Conservation (phyloP, 2,888 invertebrate genomes). For the Brachylomia viminalis region DNA sequence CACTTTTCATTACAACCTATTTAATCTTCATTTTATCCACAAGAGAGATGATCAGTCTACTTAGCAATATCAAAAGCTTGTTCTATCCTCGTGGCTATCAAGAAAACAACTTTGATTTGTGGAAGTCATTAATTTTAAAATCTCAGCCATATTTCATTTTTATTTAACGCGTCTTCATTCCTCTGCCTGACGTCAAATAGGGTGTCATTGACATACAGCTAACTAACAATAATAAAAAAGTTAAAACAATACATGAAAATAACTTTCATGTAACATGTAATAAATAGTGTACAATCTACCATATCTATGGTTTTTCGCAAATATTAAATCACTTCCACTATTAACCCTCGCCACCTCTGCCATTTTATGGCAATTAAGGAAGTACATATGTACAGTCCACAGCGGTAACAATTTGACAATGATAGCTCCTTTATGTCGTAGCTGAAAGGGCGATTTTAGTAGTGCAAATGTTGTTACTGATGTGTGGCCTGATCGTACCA, state of each 20-base stretch:
- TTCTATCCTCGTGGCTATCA: constrained; percentile 13
- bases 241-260: constrained; percentile 11
- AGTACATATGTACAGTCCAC: not conserved
- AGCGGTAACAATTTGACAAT: not conserved
- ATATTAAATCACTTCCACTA: not conserved
- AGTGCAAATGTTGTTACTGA: not conserved
- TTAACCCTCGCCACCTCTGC: not conserved
- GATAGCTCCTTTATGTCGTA: not conserved
- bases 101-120: constrained; percentile 46
- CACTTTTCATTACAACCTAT: not conserved
- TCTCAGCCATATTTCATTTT: constrained; percentile 28
- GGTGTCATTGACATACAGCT: constrained; percentile 19
- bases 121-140: constrained; percentile 29
- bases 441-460: not conserved
- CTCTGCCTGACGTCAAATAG: constrained; percentile 41
- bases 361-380: not conserved
- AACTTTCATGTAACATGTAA: constrained; percentile 10
- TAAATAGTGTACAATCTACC: not conserved
- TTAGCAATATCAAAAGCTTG: constrained; percentile 1
- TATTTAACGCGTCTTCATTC: constrained; percentile 10
- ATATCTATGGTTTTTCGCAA: not conserved
- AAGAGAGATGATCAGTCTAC: not conserved
- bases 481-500: not conserved
- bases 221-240: constrained; percentile 9
- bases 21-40: constrained; percentile 9